These are phyloP conservation scores for Gryon sp. DNA, from an alignment of 1,140 invertebrate species.

Conservation along the genomic window DNA sequence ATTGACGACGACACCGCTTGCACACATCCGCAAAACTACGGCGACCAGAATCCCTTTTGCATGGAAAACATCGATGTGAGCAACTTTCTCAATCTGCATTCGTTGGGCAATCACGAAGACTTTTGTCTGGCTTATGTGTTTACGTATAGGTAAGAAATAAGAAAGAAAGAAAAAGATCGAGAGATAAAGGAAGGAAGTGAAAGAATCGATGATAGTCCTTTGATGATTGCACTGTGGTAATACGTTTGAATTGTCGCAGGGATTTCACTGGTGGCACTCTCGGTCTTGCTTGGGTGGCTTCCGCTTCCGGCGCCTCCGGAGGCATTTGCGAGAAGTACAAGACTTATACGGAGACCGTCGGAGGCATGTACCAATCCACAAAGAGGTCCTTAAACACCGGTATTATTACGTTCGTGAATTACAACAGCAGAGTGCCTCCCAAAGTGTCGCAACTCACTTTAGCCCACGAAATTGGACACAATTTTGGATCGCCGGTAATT, in stretches of 20 bases:
- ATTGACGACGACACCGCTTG: conserved; percentile 95
- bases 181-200: no score
- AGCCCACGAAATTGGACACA: conserved; percentile 99
- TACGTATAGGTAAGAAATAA: conserved; percentile 86
- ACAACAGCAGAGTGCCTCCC: conserved; percentile 96
- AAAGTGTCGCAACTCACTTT: conserved; percentile 98
- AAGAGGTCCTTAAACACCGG: conserved; percentile 98
- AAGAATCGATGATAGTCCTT: conserved; percentile 39
- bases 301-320: conserved; percentile 96
- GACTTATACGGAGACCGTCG: conserved; percentile 96
- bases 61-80: conserved; percentile 99
- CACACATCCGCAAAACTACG: conserved; percentile 81
- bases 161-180: conserved; percentile 1
- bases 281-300: conserved; percentile 99
- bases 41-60: conserved; percentile 95
- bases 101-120: conserved; percentile 96
- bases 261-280: conserved; percentile 98
- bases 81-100: conserved; percentile 99
- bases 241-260: conserved; percentile 74
- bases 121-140: conserved; percentile 99
- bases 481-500: conserved; percentile 97
- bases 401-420: conserved; percentile 99
- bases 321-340: conserved; percentile 99
- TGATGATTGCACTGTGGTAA: conserved; percentile 25
- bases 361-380: conserved; percentile 94